These are phyloP conservation scores for Papilio dardanus DNA, from an alignment of 1,140 invertebrate genomes.

Conservation along the genomic window DNA sequence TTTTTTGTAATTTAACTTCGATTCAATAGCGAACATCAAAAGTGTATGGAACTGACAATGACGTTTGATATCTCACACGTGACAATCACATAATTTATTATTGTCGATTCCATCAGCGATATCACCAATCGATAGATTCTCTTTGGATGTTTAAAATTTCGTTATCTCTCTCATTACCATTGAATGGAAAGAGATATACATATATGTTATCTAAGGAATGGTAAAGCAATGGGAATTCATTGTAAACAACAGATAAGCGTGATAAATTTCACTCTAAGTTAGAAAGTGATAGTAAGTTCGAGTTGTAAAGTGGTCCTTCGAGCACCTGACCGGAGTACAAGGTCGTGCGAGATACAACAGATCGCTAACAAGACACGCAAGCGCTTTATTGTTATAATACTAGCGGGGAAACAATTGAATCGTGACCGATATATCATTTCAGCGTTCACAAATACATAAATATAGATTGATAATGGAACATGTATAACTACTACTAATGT, in stretches of 20 bases:
- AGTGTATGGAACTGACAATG: too few relatives aligned
- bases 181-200: neutral
- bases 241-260: neutral
- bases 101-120: too few relatives aligned
- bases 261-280: constrained; percentile 32
- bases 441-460: neutral
- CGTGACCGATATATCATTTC: neutral
- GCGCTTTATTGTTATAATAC: constrained; percentile 17
- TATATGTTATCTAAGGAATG: neutral
- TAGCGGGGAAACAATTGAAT: neutral
- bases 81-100: too few relatives aligned
- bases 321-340: constrained; percentile 64
- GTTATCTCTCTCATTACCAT: neutral
- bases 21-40: too few relatives aligned
- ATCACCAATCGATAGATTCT: too few relatives aligned
- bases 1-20: too few relatives aligned
- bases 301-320: constrained; percentile 59
- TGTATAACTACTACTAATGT: neutral
- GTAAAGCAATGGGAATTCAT: neutral
- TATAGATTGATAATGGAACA: neutral
- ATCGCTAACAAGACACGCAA: neutral
- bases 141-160: too few relatives aligned
- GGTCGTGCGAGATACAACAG: constrained; percentile 44
- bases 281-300: constrained; percentile 60
- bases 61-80: too few relatives aligned